Percentiles rank a stretch among this genome's conserved stretches.
These are phyloP conservation scores for Plumapathes pennacea DNA, from an alignment of 92 coral and sea anemone species.

Conservation along the genomic window DNA sequence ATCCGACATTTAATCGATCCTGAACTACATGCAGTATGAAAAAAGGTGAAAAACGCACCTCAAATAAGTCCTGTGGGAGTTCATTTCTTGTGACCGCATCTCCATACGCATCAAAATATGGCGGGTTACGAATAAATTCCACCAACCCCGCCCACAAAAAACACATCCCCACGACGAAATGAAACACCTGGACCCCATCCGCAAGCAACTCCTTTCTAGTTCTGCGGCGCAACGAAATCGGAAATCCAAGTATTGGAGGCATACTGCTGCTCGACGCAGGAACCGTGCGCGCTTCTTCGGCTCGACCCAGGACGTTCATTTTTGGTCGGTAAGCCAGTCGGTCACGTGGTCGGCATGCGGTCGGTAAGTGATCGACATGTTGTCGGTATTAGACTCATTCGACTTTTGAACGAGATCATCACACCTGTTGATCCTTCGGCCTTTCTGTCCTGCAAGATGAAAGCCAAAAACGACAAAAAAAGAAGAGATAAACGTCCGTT, in stretches of 20 bases:
- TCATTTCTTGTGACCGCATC: conserved; percentile 74
- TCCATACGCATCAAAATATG: conserved; percentile 93
- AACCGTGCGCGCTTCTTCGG: too few species aligned
- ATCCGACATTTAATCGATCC: not conserved
- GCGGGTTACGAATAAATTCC: conserved; percentile 90
- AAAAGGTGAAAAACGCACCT: conserved; percentile 33
- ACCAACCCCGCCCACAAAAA: conserved; percentile 84
- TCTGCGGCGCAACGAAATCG: conserved; percentile 21
- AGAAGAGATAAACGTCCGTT: too few species aligned
- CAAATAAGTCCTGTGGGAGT: conserved; percentile 81
- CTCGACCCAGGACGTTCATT: too few species aligned
- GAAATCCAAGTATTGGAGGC: conserved; percentile 61
- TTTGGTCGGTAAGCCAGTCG: too few species aligned
- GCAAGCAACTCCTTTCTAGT: conserved; percentile 42
- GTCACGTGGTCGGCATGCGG: too few species aligned
- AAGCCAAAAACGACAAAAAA: too few species aligned
- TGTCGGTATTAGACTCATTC: too few species aligned
- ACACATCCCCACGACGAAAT: conserved; percentile 70
- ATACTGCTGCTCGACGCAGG: conserved; percentile 7
- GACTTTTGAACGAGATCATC: too few species aligned
- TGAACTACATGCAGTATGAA: not conserved
- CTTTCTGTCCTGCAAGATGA: too few species aligned
- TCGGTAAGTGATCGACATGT: too few species aligned
- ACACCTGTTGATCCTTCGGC: too few species aligned
- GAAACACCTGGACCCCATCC: conserved; percentile 60